Evolutionary conservation across 1,140 invertebrate species (phyloP).

Genomic region (Bombyx mandarina): DNA sequence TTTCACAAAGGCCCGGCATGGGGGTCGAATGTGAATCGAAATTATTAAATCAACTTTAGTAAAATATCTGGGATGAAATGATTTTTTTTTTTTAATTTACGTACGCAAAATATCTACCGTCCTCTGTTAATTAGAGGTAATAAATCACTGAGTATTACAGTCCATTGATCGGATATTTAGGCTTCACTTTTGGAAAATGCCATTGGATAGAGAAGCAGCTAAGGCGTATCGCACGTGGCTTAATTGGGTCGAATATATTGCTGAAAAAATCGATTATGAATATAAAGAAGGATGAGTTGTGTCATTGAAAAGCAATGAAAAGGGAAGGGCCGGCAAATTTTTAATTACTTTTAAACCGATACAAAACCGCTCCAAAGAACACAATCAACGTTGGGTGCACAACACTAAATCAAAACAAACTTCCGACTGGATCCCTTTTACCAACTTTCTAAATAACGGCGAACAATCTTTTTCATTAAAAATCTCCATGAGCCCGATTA

Average conservation of each 20-base stretch:
- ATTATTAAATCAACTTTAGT: constrained; percentile 10
- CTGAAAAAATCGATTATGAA: no score
- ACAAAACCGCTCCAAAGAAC: constrained; percentile 55
- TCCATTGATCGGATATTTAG: no score
- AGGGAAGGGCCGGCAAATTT: constrained; percentile 22
- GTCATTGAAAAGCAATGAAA: no score
- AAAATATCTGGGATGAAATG: not conserved
- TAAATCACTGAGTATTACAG: no score
- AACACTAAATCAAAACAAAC: constrained; percentile 67
- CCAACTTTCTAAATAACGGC: constrained; percentile 64
- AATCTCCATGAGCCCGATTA: constrained; percentile 65
- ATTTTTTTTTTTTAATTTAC: constrained; percentile 2
- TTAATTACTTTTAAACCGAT: constrained; percentile 58
- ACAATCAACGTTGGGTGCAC: constrained; percentile 43
- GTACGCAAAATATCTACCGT: not conserved
- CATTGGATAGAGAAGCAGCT: no score
- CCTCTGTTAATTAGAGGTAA: no score
- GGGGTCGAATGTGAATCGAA: constrained; percentile 13
- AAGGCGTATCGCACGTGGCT: no score
- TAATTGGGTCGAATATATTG: no score
- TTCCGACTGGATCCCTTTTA: constrained; percentile 59
- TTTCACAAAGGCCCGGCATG: constrained; percentile 24
- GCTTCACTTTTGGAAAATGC: no score
- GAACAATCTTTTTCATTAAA: constrained; percentile 69
- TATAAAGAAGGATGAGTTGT: no score